These are phyloP conservation scores for Drosophila murphyi DNA, from an alignment of 1,140 invertebrate genomes.

Conservation along the genomic window DNA sequence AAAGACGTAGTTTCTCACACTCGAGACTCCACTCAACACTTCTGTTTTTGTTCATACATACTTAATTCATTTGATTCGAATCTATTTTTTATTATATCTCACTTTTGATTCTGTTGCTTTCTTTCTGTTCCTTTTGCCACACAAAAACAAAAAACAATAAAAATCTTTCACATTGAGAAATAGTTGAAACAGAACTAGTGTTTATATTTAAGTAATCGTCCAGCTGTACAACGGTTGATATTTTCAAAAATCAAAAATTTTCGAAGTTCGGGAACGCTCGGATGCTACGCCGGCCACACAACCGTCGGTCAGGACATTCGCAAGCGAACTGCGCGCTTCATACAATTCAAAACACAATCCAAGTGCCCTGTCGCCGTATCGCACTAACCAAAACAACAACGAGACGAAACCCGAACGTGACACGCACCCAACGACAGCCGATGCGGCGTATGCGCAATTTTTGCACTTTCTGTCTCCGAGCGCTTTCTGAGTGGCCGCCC, in stretches of 20 bases:
- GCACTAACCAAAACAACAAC: slow-evolving; percentile 51
- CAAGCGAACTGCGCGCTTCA: slow-evolving; percentile 66
- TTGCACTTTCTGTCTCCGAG: slow-evolving; percentile 7
- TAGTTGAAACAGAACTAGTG: not conserved
- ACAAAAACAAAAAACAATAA: slow-evolving; percentile 41
- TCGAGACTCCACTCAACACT: not conserved
- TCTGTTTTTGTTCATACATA: not conserved
- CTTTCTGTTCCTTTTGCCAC: not conserved
- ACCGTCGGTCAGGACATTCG: slow-evolving; percentile 72
- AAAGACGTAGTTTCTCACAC: slow-evolving; percentile 6
- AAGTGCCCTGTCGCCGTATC: slow-evolving; percentile 30
- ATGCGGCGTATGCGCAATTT: slow-evolving; percentile 39
- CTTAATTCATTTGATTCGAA: not conserved
- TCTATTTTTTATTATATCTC: not conserved
- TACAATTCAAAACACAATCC: slow-evolving; percentile 45
- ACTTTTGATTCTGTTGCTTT: not conserved
- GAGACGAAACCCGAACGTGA: slow-evolving; percentile 33
- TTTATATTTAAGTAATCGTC: not conserved
- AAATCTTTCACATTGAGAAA: not conserved
- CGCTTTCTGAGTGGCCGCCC: slow-evolving; percentile 11
- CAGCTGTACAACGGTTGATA: not conserved
- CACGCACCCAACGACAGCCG: not conserved
- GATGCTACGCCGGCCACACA: slow-evolving; percentile 51
- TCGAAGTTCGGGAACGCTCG: slow-evolving; percentile 24
- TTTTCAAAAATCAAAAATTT: slow-evolving; percentile 22